phyloP scores from a whole-genome alignment of 1,140 invertebrate genomes.

The Pseudomyrmex sp. region DNA sequence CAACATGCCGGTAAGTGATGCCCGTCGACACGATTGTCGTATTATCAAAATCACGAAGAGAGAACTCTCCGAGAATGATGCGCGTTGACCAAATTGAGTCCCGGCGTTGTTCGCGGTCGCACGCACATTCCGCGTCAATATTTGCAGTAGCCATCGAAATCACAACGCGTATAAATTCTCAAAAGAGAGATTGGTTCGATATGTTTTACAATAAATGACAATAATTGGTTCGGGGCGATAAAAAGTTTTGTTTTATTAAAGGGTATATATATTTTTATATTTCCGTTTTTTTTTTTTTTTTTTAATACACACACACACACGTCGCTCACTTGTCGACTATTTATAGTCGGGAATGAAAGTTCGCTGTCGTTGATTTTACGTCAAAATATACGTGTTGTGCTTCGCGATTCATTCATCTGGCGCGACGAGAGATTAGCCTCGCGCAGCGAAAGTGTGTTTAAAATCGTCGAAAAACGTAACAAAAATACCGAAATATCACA shows the following conservation, averaged over 20 bases:
- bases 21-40: conserved; percentile 57
- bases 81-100: background rate
- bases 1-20: conserved; percentile 89
- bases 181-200: too few species aligned
- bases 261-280: too few species aligned
- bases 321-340: too few species aligned
- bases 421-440: background rate
- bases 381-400: background rate
- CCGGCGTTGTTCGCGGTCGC: too few species aligned
- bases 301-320: too few species aligned
- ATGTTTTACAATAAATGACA: too few species aligned
- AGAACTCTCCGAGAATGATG: background rate
- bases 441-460: conserved; percentile 3
- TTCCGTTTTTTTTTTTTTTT: too few species aligned
- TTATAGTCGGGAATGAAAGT: background rate
- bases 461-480: conserved; percentile 20
- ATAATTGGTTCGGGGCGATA: too few species aligned
- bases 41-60: conserved; percentile 61
- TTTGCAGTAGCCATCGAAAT: too few species aligned
- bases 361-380: background rate
- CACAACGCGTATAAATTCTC: too few species aligned
- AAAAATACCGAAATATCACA: background rate
- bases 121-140: too few species aligned
- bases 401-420: background rate
- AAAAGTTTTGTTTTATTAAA: too few species aligned